phyloP scores from a whole-genome alignment of 2,888 invertebrate species.

The Theodoxus fluviatilis region DNA sequence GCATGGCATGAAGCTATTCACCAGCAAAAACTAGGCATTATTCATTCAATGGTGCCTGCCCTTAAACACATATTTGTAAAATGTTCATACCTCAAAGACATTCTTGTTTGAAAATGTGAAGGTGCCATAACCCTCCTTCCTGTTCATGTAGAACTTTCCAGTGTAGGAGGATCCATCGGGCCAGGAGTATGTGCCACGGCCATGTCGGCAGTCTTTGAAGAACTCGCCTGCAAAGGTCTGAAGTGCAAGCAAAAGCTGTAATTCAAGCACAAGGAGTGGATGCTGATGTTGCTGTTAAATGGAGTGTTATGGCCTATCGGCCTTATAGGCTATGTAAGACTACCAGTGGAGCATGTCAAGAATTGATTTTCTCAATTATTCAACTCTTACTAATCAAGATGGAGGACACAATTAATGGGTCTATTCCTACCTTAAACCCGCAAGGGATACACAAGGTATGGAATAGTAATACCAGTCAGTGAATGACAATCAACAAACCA shows the following conservation, averaged over 20 bases:
- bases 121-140: slow-evolving; percentile 63
- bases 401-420: too few species aligned
- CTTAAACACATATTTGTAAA: slow-evolving; percentile 31
- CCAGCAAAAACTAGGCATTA: too few species aligned
- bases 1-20: too few species aligned
- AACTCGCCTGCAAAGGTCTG: slow-evolving; percentile 61
- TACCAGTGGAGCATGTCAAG: not conserved
- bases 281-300: too few species aligned
- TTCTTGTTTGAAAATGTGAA: slow-evolving; percentile 57
- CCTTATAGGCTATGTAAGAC: too few species aligned
- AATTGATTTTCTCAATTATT: not conserved
- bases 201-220: slow-evolving; percentile 63
- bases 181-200: slow-evolving; percentile 61
- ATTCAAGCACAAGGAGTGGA: not conserved
- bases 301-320: too few species aligned
- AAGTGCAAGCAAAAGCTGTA: slow-evolving; percentile 26
- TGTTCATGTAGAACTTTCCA: slow-evolving; percentile 64
- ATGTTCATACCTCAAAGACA: slow-evolving; percentile 57
- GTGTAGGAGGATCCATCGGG: slow-evolving; percentile 56
- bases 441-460: too few species aligned
- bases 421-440: too few species aligned
- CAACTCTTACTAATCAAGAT: too few species aligned
- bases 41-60: not conserved
- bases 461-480: too few species aligned
- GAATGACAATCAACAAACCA: too few species aligned